Base-by-base conservation (phyloP, 2,888 invertebrate species). In the Uloborus plumipes region DNA sequence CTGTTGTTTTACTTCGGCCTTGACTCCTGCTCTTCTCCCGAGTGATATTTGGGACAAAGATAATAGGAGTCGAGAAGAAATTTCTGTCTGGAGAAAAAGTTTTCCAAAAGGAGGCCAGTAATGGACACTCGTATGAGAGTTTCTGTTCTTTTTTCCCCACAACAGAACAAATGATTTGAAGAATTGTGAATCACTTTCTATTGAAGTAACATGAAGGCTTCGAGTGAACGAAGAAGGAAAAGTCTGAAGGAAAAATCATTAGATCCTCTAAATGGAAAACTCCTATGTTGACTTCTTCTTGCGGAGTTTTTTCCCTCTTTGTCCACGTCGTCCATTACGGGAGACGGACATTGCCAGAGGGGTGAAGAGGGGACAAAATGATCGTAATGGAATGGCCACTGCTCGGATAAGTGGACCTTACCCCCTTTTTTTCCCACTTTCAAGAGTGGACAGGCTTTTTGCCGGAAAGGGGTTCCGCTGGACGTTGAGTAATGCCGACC, bases 331-430 rank as follows among this genome's bases (percentile, higher is more conserved):
- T 26, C 64, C 64, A 64, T 64, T 64, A 64, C 39, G 64, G 64
- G 47, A 39, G 31, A 64, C 16, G 65, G 50, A 65, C 65, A 20
- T 11, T 15, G 49, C 49, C 18, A 11, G 49, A 47, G 47, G 49
- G 64, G 49, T 18, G 64, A 49, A 26, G 26, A 16, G 18, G 65
- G 65, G 16, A 18, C 14, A 65, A 39, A 50, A 50, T 26, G 66
- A 66, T 51, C 51, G 66, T n/a, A 66, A 66, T 66, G 66, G 66
- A 66, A 66, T 66, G 66, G 66, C 66, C 66, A 26, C 49, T 51
- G 14, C 66, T 66, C 20, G 16, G 66, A 51, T 66, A 66, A 66
- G 66, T 66, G 66, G 66, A 66, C 66, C 26, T 66, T 66, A 66
- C 66, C 66, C 66, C 51, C 66, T 65, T 65, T 65, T 65, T 55